These are phyloP conservation scores for Homalodisca vitripennis DNA, from an alignment of 1,140 invertebrate species.

Conservation along the genomic window DNA sequence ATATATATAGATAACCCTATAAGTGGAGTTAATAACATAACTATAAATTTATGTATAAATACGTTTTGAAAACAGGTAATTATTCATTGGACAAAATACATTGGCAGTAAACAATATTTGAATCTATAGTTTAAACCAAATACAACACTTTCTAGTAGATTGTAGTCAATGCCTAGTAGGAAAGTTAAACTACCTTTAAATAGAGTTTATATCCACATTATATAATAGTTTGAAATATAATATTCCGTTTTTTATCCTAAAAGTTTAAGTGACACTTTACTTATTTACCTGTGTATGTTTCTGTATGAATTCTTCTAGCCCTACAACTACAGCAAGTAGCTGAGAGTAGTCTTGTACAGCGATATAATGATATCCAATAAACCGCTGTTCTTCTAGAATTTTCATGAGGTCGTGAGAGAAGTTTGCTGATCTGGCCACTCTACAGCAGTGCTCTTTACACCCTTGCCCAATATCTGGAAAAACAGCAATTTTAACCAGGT, in stretches of 20 bases:
- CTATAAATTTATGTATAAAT: too few relatives aligned
- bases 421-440: constrained; percentile 2
- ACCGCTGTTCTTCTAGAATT: constrained; percentile 24
- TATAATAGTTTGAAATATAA: background rate
- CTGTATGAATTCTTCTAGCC: constrained; percentile 30
- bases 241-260: background rate
- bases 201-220: background rate
- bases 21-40: too few relatives aligned
- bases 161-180: background rate
- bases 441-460: constrained; percentile 29
- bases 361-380: constrained; percentile 33
- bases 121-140: background rate
- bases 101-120: too few relatives aligned
- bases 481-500: constrained; percentile 13
- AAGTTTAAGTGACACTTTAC: background rate
- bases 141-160: background rate
- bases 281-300: constrained; percentile 33
- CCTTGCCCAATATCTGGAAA: constrained; percentile 35
- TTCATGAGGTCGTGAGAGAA: constrained; percentile 1
- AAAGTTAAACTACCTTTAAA: background rate
- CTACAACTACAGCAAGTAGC: constrained; percentile 30
- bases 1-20: too few relatives aligned
- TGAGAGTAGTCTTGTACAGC: constrained; percentile 23
- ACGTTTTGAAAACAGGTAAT: too few relatives aligned
- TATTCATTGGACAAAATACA: too few relatives aligned